Percentiles rank a stretch among this genome's conserved stretches.
These are phyloP conservation scores for Corythornis cristatus DNA, from an alignment of 2,113 vertebrate genomes.

Conservation along the genomic window DNA sequence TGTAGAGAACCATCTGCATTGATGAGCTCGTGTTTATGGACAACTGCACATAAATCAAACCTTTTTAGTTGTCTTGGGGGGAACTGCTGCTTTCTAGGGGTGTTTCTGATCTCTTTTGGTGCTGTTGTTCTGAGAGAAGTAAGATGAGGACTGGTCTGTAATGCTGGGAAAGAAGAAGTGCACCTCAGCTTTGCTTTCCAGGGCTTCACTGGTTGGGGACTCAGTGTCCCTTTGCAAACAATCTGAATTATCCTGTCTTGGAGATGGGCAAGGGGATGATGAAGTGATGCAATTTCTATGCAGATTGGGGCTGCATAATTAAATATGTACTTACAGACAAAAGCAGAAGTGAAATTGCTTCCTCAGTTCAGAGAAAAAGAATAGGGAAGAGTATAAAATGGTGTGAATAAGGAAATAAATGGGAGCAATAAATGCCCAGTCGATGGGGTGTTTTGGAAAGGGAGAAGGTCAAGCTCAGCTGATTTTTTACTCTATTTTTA, in stretches of 20 bases:
- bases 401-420: slow-evolving; percentile 30
- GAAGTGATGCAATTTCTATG: slow-evolving; percentile 55
- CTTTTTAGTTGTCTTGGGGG: neutral
- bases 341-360: slow-evolving; percentile 44
- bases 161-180: too few relatives aligned
- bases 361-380: slow-evolving; percentile 1
- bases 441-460: neutral
- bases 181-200: too few relatives aligned
- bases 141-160: too few relatives aligned
- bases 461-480: neutral
- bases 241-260: too few relatives aligned
- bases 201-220: too few relatives aligned
- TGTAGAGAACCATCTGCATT: neutral
- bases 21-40: neutral
- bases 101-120: neutral
- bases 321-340: slow-evolving; percentile 17
- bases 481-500: neutral
- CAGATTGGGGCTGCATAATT: slow-evolving; percentile 22
- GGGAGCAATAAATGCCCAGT: slow-evolving; percentile 8
- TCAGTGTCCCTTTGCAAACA: too few relatives aligned
- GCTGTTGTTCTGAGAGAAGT: neutral
- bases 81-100: neutral
- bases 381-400: neutral
- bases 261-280: neutral
- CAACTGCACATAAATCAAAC: neutral